A percentile compares a stretch with the other conserved stretches of the same genome.
phyloP scores from a whole-genome alignment of 1,140 invertebrate genomes.

The Apis cerana region DNA sequence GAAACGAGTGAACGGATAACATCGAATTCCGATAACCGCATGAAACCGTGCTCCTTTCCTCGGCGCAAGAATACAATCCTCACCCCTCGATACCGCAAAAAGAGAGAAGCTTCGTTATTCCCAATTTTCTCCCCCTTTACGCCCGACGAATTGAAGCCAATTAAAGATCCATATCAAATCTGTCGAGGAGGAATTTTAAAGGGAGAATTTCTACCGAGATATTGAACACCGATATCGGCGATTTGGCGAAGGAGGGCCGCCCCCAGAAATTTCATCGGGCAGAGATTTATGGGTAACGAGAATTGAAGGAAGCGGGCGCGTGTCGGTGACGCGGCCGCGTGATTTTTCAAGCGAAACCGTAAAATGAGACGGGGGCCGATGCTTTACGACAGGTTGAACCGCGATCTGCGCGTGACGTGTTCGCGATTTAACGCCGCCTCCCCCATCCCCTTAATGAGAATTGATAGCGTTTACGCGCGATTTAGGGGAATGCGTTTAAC shows the following conservation, averaged over 20 bases:
- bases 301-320: slow-evolving; percentile 50
- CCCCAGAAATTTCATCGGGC: not conserved
- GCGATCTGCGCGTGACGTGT: not conserved
- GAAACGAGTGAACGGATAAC: too few species aligned
- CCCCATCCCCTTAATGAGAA: not conserved
- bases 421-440: not conserved
- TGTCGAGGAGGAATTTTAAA: too few species aligned
- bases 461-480: not conserved
- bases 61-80: too few species aligned
- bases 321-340: slow-evolving; percentile 27
- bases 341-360: slow-evolving; percentile 45
- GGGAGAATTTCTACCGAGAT: too few species aligned
- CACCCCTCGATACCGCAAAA: too few species aligned
- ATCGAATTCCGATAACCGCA: too few species aligned
- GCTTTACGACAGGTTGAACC: slow-evolving; percentile 21
- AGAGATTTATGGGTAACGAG: slow-evolving; percentile 44
- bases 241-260: slow-evolving; percentile 13
- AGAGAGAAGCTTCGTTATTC: too few species aligned
- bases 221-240: not conserved
- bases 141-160: too few species aligned
- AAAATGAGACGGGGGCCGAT: slow-evolving; percentile 45
- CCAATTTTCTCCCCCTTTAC: too few species aligned
- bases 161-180: too few species aligned
- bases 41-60: too few species aligned
- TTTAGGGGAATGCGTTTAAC: not conserved